Base-by-base conservation (phyloP, 2,888 invertebrate genomes). In the Dynastes hyllus region DNA sequence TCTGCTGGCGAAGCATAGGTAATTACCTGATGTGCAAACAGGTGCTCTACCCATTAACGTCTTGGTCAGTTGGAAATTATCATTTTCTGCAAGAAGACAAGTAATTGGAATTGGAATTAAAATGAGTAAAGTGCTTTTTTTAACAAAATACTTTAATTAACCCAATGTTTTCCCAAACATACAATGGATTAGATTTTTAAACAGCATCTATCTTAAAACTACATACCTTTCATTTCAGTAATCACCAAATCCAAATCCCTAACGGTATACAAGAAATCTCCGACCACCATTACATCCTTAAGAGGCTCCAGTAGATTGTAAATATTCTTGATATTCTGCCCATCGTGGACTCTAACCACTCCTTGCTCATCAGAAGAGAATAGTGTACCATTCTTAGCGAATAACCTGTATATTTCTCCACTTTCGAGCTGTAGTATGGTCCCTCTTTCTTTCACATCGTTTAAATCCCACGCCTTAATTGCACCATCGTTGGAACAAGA, bases 401-500 rank as follows among this genome's bases (percentile, higher is more conserved):
- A 86, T 1, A 91, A 81, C 82, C 87, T 89, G 86, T 88, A 89
- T 77, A 89, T 88, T 82, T 91, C 90, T 58, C 89, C 88, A 67
- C 91, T 90, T 3, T 87, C 89, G 40, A 85, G 84, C 66, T 83
- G 81, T 2, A 85, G 61, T 9, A 90, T 79, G 0, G 85, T 86
- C 76, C 83, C 84, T 82, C 88, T 89, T 51, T 84, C 83, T 78
- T 87, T 83, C 13, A 89, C 84, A 1, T 90, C 91, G 6, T 90
- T 87, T 6, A 90, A 84, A 22, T 90, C 88, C 92, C 93, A 94
- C 1, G 91, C 89, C 84, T 91, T 91, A 29, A 93, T 90, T 4
- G 91, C 92, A 2, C 92, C 92, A 83, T 94, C 94, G 81, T 92
- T 93, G 2, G 93, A 93, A 61, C 92, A 90, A 0, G 93, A 92